These are phyloP conservation scores for Symphodus melops DNA, from an alignment of 2,113 vertebrate genomes.

Conservation along the genomic window DNA sequence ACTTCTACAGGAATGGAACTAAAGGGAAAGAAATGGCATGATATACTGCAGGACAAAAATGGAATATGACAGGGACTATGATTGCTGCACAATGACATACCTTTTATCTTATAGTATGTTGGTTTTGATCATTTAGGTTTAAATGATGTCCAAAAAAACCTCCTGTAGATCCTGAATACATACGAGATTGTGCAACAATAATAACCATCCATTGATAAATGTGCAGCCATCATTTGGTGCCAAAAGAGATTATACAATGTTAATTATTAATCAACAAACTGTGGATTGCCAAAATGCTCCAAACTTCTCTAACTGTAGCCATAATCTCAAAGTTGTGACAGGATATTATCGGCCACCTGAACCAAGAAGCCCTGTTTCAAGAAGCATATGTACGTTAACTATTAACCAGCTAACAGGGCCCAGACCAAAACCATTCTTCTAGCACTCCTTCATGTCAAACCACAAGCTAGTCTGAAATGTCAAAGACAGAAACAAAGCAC, in stretches of 20 bases:
- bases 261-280: conserved; percentile 2
- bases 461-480: conserved; percentile 1
- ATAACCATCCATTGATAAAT: background rate
- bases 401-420: conserved; percentile 91
- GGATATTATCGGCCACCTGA: conserved; percentile 46
- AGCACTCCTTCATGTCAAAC: conserved; percentile 69
- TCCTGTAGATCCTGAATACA: background rate
- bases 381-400: conserved; percentile 95
- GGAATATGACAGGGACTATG: conserved; percentile 3
- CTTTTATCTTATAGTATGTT: too few relatives aligned
- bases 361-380: conserved; percentile 82
- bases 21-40: conserved; percentile 25
- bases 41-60: conserved; percentile 15
- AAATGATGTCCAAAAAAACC: background rate
- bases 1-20: conserved; percentile 56
- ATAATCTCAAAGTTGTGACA: conserved; percentile 20
- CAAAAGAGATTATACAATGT: background rate
- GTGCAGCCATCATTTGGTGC: background rate
- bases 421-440: conserved; percentile 83
- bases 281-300: background rate
- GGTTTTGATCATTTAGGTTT: background rate
- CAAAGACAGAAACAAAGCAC: background rate
- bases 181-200: background rate
- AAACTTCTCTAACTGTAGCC: conserved; percentile 23
- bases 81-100: background rate